phyloP scores from a whole-genome alignment of 2,797 vertebrate species.

The Gambelia wislizenii region DNA sequence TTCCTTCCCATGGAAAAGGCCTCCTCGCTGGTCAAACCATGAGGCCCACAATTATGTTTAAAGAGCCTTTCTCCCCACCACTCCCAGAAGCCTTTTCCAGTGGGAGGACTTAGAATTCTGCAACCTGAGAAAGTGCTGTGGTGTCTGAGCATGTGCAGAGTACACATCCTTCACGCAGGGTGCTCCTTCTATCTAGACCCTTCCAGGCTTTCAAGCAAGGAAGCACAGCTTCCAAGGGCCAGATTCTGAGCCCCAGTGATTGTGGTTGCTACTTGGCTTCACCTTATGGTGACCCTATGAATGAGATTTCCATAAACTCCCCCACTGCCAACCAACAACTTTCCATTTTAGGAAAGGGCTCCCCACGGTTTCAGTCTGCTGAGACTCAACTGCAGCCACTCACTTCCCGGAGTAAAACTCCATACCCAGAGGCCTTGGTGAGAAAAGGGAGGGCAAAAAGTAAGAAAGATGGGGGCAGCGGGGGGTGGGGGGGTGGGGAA shows the following conservation, averaged over 20 bases:
- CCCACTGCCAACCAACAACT: no score
- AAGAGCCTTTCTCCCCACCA: no score
- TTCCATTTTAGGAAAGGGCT: not conserved
- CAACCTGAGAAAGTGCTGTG: not conserved
- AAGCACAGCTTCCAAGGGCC: not conserved
- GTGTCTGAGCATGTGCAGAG: not conserved
- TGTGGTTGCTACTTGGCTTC: no score
- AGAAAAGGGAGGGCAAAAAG: not conserved
- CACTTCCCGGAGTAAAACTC: not conserved
- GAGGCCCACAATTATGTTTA: no score
- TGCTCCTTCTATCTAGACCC: no score
- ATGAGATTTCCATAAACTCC: no score
- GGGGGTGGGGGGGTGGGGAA: not conserved
- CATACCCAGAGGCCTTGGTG: not conserved
- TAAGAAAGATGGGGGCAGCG: not conserved
- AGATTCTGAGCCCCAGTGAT: not conserved
- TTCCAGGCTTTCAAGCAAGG: not conserved
- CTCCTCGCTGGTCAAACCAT: no score
- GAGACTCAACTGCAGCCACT: not conserved
- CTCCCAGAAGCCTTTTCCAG: not conserved
- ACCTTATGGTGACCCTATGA: no score
- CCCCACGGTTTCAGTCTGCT: not conserved
- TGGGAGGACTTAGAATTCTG: not conserved
- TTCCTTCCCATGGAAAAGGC: no score
- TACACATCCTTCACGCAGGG: not conserved